phyloP scores from a whole-genome alignment of 2,113 vertebrate genomes.

The Oryzias woworae region DNA sequence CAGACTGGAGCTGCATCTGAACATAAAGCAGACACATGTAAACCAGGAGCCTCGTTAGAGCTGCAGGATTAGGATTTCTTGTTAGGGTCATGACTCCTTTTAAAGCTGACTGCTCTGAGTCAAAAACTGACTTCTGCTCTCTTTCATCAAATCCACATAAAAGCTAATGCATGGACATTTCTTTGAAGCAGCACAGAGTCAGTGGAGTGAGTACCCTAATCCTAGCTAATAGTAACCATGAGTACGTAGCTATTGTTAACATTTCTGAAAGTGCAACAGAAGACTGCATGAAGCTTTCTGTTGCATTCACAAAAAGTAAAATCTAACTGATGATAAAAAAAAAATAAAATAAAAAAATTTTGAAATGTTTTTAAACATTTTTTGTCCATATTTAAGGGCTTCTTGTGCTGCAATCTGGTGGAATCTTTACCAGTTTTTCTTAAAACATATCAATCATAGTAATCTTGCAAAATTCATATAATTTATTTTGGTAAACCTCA shows the following conservation, averaged over 20 bases:
- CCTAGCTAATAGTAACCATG: not conserved
- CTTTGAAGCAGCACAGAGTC: not conserved
- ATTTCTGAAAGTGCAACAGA: not conserved
- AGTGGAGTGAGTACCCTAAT: constrained; percentile 16
- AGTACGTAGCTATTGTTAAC: not conserved
- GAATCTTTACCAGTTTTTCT: not conserved
- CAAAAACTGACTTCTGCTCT: constrained; percentile 30
- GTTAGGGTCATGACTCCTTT: constrained; percentile 27
- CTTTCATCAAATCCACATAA: constrained; percentile 37
- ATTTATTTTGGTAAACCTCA: too few species aligned
- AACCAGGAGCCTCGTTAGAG: not conserved
- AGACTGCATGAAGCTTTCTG: not conserved
- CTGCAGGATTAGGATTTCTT: constrained; percentile 24
- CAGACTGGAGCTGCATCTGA: not conserved
- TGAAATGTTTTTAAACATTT: not conserved
- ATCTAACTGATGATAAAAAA: not conserved
- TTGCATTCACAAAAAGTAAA: not conserved
- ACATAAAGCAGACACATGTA: not conserved
- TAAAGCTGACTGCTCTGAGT: constrained; percentile 18
- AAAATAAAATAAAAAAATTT: not conserved
- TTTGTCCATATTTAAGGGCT: not conserved
- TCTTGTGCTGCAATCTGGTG: not conserved
- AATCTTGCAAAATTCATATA: too few species aligned
- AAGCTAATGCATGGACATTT: constrained; percentile 23
- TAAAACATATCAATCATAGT: too few species aligned